A percentile compares a stretch with the other conserved stretches of the same genome.
These are phyloP conservation scores for Sitobion miscanthi DNA, from an alignment of 1,140 invertebrate species.

Conservation along the genomic window DNA sequence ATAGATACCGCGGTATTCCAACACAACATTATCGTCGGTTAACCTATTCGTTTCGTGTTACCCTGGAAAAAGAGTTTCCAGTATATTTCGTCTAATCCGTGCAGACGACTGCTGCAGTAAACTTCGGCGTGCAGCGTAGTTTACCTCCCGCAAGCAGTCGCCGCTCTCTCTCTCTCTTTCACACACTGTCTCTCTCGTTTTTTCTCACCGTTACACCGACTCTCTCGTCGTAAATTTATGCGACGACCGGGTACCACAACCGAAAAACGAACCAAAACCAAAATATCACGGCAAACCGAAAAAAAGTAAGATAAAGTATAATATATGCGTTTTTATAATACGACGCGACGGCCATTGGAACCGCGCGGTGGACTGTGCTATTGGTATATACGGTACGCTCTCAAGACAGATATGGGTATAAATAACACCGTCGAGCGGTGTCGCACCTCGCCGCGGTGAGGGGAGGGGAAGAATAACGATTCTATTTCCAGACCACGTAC, in stretches of 20 bases:
- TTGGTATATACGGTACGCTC: background rate
- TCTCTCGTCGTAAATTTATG: background rate
- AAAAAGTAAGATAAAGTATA: background rate
- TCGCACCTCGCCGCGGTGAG: background rate
- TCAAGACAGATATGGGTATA: background rate
- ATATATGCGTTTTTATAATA: conserved; percentile 6
- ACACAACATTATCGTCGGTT: background rate
- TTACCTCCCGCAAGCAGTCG: background rate
- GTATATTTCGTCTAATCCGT: background rate
- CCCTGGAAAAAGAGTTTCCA: background rate
- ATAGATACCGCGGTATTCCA: background rate
- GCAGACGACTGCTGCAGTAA: too few species aligned
- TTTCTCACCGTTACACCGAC: background rate
- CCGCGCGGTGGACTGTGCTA: background rate
- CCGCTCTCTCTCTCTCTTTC: background rate
- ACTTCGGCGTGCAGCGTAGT: background rate
- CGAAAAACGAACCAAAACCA: background rate
- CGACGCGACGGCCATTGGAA: background rate
- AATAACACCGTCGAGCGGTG: background rate
- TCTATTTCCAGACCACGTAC: background rate
- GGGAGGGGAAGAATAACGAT: background rate
- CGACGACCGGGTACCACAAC: background rate
- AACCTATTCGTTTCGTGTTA: background rate
- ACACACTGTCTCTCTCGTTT: background rate
- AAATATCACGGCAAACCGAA: background rate